A percentile compares a stretch with the other conserved stretches of the same genome.
Evolutionary conservation across 2,113 vertebrate species (phyloP).

Genomic region (Tupaia tana): DNA sequence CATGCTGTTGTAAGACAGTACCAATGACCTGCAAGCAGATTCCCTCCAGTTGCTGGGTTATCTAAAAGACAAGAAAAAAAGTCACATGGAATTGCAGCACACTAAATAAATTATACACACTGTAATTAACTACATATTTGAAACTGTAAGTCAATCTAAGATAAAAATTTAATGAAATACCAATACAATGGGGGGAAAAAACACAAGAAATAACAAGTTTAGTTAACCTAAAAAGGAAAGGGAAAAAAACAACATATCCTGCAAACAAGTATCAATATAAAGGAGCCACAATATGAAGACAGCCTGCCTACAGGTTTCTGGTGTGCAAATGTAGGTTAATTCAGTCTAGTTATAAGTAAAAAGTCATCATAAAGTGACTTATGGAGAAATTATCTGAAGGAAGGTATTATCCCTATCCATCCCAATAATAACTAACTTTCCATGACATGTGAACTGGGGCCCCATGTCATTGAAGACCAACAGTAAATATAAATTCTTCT

Average conservation of each 20-base stretch:
- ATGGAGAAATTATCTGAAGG: not conserved
- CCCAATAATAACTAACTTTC: not conserved
- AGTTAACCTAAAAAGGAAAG: not conserved
- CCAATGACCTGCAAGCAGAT: conserved; percentile 99
- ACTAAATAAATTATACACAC: conserved; percentile 25
- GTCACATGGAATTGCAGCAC: not conserved
- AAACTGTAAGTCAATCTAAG: not conserved
- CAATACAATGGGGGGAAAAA: not conserved
- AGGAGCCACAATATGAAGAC: not conserved
- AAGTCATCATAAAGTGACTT: not conserved
- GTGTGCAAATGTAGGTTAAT: not conserved
- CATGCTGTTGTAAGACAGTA: conserved; percentile 98
- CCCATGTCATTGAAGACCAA: not conserved
- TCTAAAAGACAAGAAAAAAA: conserved; percentile 86
- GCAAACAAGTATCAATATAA: not conserved
- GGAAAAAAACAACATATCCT: not conserved
- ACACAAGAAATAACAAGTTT: not conserved
- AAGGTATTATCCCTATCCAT: not conserved
- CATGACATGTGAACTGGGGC: not conserved
- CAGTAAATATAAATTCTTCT: not conserved
- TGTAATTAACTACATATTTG: not conserved
- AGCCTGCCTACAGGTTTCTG: not conserved
- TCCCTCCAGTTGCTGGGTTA: conserved; percentile 98
- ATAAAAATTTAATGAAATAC: not conserved
- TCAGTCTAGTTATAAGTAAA: not conserved